These are phyloP conservation scores for Coregonus clupeaformis DNA, from an alignment of 2,113 vertebrate genomes.

Conservation along the genomic window DNA sequence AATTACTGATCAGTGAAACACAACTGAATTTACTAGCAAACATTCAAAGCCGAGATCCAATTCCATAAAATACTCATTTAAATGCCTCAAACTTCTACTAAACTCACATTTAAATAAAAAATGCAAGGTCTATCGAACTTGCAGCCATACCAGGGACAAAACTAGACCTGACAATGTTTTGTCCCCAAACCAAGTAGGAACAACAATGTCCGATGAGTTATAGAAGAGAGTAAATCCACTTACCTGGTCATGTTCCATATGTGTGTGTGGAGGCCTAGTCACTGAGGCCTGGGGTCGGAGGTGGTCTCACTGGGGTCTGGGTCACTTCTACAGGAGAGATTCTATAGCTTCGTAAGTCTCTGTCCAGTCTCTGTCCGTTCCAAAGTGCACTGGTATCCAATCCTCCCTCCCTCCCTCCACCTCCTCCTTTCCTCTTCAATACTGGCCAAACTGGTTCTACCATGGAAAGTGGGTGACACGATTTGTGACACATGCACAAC, in stretches of 20 bases:
- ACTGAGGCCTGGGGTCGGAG: neutral
- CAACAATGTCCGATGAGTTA: neutral
- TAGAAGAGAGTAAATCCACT: neutral
- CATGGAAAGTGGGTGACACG: neutral
- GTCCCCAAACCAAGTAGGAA: neutral
- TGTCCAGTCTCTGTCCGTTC: neutral
- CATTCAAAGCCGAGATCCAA: neutral
- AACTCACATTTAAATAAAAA: neutral
- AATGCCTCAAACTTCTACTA: neutral
- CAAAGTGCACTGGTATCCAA: neutral
- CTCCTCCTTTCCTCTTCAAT: neutral
- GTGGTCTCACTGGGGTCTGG: neutral
- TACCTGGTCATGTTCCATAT: constrained; percentile 5
- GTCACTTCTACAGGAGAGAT: neutral
- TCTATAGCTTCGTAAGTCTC: neutral
- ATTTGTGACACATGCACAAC: neutral
- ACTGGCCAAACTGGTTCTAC: neutral
- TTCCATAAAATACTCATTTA: neutral
- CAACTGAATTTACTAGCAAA: neutral
- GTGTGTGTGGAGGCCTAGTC: neutral
- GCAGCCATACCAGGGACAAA: neutral
- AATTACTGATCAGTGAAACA: neutral
- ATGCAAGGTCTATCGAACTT: neutral
- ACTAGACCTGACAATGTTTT: neutral
- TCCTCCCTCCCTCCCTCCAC: neutral